A percentile compares a stretch with the other conserved stretches of the same genome.
phyloP scores from a whole-genome alignment of 2,797 vertebrate genomes.

The Rallus crepitans region DNA sequence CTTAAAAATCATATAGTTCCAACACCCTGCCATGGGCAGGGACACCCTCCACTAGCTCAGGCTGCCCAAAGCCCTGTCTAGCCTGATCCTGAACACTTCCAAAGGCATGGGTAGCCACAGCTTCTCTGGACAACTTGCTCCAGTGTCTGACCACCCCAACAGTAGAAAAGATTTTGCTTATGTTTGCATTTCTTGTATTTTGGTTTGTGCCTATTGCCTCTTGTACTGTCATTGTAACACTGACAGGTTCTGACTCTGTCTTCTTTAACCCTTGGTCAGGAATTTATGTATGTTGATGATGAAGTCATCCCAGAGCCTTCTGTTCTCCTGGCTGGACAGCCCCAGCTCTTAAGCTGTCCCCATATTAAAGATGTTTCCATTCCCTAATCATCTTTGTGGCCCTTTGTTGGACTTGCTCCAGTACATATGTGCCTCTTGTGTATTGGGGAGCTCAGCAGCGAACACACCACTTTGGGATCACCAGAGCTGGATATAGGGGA shows the following conservation, averaged over 20 bases:
- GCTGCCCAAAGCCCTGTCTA: no score
- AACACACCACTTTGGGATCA: neutral
- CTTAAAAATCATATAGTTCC: no score
- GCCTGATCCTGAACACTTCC: neutral
- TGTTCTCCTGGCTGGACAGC: neutral
- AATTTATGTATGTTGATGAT: neutral
- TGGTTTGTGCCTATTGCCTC: neutral
- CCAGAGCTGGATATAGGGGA: neutral
- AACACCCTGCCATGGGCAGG: no score
- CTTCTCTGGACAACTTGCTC: neutral
- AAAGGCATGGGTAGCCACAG: neutral
- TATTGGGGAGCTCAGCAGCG: neutral
- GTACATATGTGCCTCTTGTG: rapidly evolving
- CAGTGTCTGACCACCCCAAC: neutral
- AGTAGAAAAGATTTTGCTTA: neutral
- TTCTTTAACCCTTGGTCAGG: neutral
- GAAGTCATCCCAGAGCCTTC: neutral
- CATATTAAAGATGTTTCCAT: neutral
- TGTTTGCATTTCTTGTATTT: neutral
- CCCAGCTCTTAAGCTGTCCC: neutral
- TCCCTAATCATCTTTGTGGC: neutral
- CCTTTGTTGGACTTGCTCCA: neutral
- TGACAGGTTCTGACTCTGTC: neutral
- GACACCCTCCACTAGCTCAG: no score
- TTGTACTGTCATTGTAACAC: neutral